Evolutionary conservation across 2,113 vertebrate species (phyloP).

Genomic region (Hemichromis elongatus): DNA sequence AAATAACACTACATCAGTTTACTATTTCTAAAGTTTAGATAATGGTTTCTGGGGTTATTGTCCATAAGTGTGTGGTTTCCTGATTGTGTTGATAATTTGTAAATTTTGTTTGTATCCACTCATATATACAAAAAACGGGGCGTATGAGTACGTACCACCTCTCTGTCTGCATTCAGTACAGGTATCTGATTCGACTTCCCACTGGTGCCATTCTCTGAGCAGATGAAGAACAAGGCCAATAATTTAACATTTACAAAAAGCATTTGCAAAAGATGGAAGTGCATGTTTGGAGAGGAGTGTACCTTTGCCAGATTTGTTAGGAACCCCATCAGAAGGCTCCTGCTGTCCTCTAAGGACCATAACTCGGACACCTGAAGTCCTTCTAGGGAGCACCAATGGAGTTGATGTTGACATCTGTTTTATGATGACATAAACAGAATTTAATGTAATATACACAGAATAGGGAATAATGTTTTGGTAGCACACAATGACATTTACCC

Average conservation of each 20-base stretch:
- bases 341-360: conserved; percentile 8
- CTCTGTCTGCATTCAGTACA: conserved; percentile 53
- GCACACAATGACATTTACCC: not conserved
- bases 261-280: not conserved
- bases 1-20: not conserved
- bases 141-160: conserved; percentile 63
- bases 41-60: not conserved
- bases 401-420: conserved; percentile 46
- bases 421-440: not conserved
- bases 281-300: not conserved
- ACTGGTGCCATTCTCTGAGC: conserved; percentile 48
- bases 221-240: not conserved
- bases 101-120: not conserved
- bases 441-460: not conserved
- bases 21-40: not conserved
- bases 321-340: not conserved
- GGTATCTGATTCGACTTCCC: not conserved
- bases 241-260: not conserved
- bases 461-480: not conserved
- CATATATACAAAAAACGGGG: not conserved
- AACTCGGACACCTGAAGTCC: conserved; percentile 28
- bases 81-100: not conserved
- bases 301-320: conserved; percentile 10
- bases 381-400: conserved; percentile 26
- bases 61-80: not conserved